Base-by-base conservation (phyloP, 2,888 invertebrate species). In the Osmoderma eremita region DNA sequence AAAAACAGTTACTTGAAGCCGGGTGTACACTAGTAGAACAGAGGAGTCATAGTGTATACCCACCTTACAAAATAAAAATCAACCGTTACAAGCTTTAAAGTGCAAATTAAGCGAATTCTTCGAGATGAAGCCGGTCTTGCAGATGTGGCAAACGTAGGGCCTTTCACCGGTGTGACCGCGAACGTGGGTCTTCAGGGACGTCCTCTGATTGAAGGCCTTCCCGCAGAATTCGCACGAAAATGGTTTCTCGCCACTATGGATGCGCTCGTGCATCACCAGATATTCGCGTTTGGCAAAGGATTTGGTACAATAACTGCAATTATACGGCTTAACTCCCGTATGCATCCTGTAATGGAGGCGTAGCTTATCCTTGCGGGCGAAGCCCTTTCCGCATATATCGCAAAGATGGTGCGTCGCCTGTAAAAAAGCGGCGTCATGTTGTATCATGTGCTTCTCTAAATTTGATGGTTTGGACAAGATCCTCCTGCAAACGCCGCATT, bases 241-340 rank as follows among this genome's bases (percentile, higher is more conserved):
- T 41, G 88, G 88, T 78, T 86, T 87, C 79, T 88, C 88, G 48
- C 88, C 88, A 71, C 85, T 86, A 81, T 88, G 88, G 77, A 85
- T 86, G 77, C 88, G 81, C 45, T 86, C 86, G 81, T 88, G 88
- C 71, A 87, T 80, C 36, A 85, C 85, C 72, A 88, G 78, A 80
- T 87, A 77, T 63, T 78, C 78, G 18, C 74, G 70, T 65, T 78
- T 78, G 36, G 85, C 86, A 79, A 86, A 87, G 1, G 85, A 85
- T 74, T 86, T 86, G 49, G 84, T 71, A 65, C 79, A 78, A 54
- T 72, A 74, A 3, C 72, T 70, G 54, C 79, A 78, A 1, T 70
- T 70, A 67, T 74, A 77, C 0, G 87, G 87, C 70, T 85, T 86
- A 12, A 84, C 79, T 1, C 85, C 85, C 0, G 82, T 81, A 72